Conservation (phyloP, 2,888 invertebrate genomes). For the Drosophila testacea region DNA sequence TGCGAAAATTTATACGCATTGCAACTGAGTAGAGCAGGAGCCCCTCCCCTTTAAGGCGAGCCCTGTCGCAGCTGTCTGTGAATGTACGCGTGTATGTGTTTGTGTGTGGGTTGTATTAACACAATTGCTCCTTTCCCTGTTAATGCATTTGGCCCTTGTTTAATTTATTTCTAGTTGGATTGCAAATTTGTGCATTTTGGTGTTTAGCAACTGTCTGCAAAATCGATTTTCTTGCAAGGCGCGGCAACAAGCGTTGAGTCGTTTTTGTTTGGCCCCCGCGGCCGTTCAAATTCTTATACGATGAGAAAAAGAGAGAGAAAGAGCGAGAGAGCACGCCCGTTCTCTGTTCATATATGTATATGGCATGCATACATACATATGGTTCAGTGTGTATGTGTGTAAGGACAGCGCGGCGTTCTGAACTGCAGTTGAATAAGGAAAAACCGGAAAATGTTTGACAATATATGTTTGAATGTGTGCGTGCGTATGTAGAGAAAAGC, state of each 20-base stretch:
- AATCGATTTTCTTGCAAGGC: constrained; percentile 80
- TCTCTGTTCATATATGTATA: constrained; percentile 23
- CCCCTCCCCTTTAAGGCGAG: constrained; percentile 62
- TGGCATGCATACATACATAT: constrained; percentile 17
- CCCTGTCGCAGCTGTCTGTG: constrained; percentile 43
- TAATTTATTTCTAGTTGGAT: constrained; percentile 53
- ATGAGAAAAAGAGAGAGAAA: constrained; percentile 35
- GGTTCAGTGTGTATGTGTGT: constrained; percentile 41
- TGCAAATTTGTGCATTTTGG: constrained; percentile 63
- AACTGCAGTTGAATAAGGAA: constrained; percentile 76
- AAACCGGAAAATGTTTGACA: constrained; percentile 77
- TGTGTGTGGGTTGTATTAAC: constrained; percentile 35
- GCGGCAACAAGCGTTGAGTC: constrained; percentile 75
- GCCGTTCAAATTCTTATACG: constrained; percentile 33
- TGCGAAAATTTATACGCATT: constrained; percentile 63
- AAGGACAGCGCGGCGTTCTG: constrained; percentile 54
- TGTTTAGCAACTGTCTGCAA: constrained; percentile 56
- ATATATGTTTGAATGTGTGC: constrained; percentile 43
- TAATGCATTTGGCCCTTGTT: constrained; percentile 37
- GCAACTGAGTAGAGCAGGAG: constrained; percentile 42
- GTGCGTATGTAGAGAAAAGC: constrained; percentile 49
- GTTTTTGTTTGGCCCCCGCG: constrained; percentile 52
- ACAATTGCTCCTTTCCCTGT: constrained; percentile 22
- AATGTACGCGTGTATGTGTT: constrained; percentile 26
- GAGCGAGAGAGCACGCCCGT: constrained; percentile 31